A percentile compares a stretch with the other conserved stretches of the same genome.
phyloP scores from a whole-genome alignment of 1,140 invertebrate species.

The Drosophila auraria region DNA sequence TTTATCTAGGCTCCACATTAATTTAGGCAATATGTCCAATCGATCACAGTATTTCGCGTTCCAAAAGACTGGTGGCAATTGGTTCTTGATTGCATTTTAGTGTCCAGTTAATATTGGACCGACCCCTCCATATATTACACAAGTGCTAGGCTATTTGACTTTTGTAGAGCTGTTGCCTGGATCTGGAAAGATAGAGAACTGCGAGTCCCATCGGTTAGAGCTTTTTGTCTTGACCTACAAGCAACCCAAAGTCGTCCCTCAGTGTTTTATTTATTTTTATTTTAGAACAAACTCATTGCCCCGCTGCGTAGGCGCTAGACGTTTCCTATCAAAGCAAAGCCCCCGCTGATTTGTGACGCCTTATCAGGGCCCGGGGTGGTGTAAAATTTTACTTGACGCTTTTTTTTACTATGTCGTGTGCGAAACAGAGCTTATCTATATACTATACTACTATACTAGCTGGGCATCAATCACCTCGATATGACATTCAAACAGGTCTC shows the following conservation, averaged over 20 bases:
- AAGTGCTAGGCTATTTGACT: conserved; percentile 1
- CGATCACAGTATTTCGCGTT: not conserved
- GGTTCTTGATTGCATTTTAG: not conserved
- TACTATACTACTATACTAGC: conserved; percentile 7
- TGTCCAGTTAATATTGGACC: not conserved
- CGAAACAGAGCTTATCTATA: conserved; percentile 34
- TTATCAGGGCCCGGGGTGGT: conserved; percentile 45
- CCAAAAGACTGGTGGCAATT: too few species aligned
- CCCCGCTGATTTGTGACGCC: conserved; percentile 34
- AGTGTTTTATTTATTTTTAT: conserved; percentile 9
- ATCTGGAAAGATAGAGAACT: conserved; percentile 36
- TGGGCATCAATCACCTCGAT: conserved; percentile 53
- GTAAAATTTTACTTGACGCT: conserved; percentile 53
- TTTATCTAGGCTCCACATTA: not conserved
- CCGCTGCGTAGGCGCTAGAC: conserved; percentile 9
- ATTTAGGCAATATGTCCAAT: not conserved
- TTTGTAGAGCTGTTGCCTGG: not conserved
- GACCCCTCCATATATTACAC: not conserved
- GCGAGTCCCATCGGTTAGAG: conserved; percentile 20
- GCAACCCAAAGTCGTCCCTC: conserved; percentile 34
- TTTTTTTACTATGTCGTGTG: conserved; percentile 14
- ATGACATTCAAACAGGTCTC: conserved; percentile 59
- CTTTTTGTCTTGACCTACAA: conserved; percentile 50
- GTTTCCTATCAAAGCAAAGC: conserved; percentile 41
- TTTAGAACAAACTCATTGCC: not conserved